Base-by-base conservation (phyloP, 1,140 invertebrate species). In the Chlorops oryzae region DNA sequence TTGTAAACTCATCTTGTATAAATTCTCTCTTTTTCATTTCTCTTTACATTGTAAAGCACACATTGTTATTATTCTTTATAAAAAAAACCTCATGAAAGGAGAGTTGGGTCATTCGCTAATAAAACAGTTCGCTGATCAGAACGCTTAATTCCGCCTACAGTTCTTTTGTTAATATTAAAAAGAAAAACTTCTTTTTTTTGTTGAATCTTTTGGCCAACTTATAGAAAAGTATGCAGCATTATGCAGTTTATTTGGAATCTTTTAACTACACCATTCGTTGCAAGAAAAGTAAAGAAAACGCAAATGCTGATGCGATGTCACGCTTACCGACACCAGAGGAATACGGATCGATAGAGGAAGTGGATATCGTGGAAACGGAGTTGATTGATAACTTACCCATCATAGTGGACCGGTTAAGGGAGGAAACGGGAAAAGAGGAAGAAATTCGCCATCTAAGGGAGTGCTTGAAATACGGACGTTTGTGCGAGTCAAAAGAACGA, bases 381-480 rank as follows among this genome's bases (percentile, higher is more conserved):
- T 12, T 27, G 21, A 48, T 48, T 17, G 21, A 48, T 39, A 48
- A 34, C 22, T 39, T 48, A 17, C 34, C 46, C 2, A 24, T 48
- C 13, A 37, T 13, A 15, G 15, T 48, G n/a, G n/a, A n/a, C n/a
- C n/a, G n/a, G n/a, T n/a, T 13, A 2, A 21, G 15, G 34, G 40
- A 48, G 12, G 23, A 13, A 37, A 24, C n/a, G 6, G 27, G 27
- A 18, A 25, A n/a, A n/a, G n/a, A n/a, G n/a, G n/a, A n/a, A n/a
- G n/a, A n/a, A n/a, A n/a, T n/a, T n/a, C n/a, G n/a, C n/a, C n/a
- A n/a, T n/a, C n/a, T n/a, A n/a, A n/a, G n/a, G n/a, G n/a, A n/a
- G n/a, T n/a, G n/a, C 21, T 34, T 52, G 13, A 38, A 40, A 17
- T 41, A 47, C 40, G 50, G 50, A 5, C 50, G 50, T 24, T n/a